A percentile compares a stretch with the other conserved stretches of the same genome.
Evolutionary conservation across 2,888 invertebrate genomes (phyloP).

Genomic region (Bugula neritina): DNA sequence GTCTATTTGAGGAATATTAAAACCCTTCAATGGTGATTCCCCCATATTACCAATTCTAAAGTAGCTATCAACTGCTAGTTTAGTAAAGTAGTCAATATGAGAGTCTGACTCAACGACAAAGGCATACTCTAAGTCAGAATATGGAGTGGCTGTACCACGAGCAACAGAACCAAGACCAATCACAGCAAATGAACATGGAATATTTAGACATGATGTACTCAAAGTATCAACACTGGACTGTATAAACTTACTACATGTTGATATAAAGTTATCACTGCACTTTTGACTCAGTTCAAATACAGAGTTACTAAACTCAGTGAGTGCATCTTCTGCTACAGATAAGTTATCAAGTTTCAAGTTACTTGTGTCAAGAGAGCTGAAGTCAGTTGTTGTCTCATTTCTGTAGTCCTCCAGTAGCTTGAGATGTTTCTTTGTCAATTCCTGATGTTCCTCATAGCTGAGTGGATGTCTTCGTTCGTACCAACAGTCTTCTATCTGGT

Average conservation of each 20-base stretch:
- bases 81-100: background rate
- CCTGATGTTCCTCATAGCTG: background rate
- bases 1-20: background rate
- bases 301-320: background rate
- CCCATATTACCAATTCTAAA: background rate
- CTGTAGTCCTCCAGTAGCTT: background rate
- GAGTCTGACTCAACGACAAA: background rate
- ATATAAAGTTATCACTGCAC: background rate
- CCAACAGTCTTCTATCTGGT: background rate
- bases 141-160: background rate
- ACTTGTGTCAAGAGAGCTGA: background rate
- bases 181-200: background rate
- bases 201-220: background rate
- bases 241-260: background rate
- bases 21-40: background rate
- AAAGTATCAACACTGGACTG: background rate
- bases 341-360: background rate
- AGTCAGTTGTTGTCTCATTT: background rate
- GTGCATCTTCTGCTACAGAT: background rate
- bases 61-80: background rate
- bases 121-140: background rate
- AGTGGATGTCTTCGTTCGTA: background rate
- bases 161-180: background rate
- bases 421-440: background rate
- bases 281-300: background rate